Percentiles rank a stretch among this genome's conserved stretches.
Conservation (phyloP, 2,888 invertebrate genomes). For the Agapostemon virescens region DNA sequence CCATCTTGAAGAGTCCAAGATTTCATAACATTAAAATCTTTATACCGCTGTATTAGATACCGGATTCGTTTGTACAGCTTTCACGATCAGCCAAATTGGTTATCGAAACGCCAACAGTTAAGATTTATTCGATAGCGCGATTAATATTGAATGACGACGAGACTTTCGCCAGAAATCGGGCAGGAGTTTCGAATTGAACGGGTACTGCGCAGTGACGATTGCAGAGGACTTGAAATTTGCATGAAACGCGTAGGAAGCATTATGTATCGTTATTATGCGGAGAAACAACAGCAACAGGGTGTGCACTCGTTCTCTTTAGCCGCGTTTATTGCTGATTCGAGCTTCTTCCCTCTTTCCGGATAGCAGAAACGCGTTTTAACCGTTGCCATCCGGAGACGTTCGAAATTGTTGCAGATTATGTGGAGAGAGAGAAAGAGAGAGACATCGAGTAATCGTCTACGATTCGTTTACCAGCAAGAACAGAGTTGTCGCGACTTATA, state of each 20-base stretch:
- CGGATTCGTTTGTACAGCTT: too few relatives aligned
- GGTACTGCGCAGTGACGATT: background rate
- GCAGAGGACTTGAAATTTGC: background rate
- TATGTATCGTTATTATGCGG: constrained; percentile 12
- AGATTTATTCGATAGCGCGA: background rate
- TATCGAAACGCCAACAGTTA: background rate
- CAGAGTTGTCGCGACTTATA: background rate
- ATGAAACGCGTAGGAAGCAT: constrained; percentile 2
- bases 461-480: background rate
- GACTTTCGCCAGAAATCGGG: background rate
- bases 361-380: too few relatives aligned
- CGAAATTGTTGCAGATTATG: background rate
- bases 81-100: background rate
- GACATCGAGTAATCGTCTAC: constrained; percentile 23
- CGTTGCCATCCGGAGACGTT: constrained; percentile 20
- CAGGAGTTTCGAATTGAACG: background rate
- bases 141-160: background rate
- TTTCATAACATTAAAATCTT: too few relatives aligned
- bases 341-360: too few relatives aligned
- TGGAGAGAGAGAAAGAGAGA: background rate
- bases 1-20: too few relatives aligned
- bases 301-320: constrained; percentile 10
- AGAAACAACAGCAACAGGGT: background rate
- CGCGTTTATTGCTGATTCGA: constrained; percentile 38
- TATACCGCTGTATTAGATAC: too few relatives aligned